Evolutionary conservation across 2,888 invertebrate species (phyloP).

Genomic region (Drosophila merina): DNA sequence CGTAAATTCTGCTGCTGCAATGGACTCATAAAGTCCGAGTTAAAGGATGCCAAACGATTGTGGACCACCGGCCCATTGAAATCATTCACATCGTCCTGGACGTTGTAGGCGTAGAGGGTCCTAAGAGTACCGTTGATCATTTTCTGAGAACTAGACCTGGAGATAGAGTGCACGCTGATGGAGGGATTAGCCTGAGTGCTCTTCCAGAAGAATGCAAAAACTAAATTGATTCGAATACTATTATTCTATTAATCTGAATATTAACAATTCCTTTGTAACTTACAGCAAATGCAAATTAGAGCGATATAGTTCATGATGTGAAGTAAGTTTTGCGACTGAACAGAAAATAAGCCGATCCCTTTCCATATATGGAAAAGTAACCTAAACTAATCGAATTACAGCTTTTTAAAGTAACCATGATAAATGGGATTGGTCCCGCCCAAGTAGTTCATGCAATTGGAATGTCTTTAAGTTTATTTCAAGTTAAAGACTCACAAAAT

Average conservation of each 20-base stretch:
- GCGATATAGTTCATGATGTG: slow-evolving; percentile 7
- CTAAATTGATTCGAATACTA: neutral
- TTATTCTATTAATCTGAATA: neutral
- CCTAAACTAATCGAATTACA: neutral
- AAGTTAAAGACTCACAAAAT: neutral
- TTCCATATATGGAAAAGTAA: neutral
- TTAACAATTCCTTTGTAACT: neutral
- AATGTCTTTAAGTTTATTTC: neutral
- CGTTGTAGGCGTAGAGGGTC: neutral
- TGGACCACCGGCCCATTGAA: neutral
- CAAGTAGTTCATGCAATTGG: neutral
- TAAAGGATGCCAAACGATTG: neutral
- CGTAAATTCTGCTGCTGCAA: neutral
- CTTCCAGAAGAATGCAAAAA: slow-evolving; percentile 5
- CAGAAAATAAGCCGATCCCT: neutral
- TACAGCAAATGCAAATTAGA: slow-evolving; percentile 10
- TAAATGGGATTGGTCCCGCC: neutral
- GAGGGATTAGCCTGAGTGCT: neutral
- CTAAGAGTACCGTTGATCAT: neutral
- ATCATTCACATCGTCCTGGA: neutral
- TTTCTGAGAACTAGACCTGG: neutral
- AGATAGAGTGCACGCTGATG: slow-evolving; percentile 3
- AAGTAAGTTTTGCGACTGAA: slow-evolving; percentile 2
- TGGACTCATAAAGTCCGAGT: slow-evolving; percentile 3
- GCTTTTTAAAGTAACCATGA: neutral